A percentile compares a stretch with the other conserved stretches of the same genome.
Conservation (phyloP, 2,797 vertebrate species). For the Tragopan temminckii region DNA sequence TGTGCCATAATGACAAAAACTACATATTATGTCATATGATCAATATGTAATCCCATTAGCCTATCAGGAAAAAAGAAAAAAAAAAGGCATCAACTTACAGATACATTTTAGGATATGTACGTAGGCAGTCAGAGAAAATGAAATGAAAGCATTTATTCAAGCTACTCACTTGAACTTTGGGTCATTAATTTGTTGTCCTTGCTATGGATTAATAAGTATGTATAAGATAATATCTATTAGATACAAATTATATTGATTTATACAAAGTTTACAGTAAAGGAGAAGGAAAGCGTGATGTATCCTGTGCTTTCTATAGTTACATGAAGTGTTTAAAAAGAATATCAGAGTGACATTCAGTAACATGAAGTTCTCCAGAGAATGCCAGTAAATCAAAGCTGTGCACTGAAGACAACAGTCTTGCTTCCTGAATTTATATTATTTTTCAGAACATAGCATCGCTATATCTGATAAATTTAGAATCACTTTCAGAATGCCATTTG, state of each 20-base stretch:
- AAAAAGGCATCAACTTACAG: background rate
- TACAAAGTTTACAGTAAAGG: slow-evolving; percentile 18
- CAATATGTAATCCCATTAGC: slow-evolving; percentile 54
- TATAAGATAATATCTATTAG: slow-evolving; percentile 4
- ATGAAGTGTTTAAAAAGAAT: background rate
- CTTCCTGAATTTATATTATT: background rate
- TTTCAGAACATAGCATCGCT: background rate
- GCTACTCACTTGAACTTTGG: slow-evolving; percentile 25
- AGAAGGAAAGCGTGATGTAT: background rate
- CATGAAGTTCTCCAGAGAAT: background rate
- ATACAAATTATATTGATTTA: slow-evolving; percentile 21
- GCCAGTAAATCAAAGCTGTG: background rate
- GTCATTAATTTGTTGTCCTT: slow-evolving; percentile 16
- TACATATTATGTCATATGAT: slow-evolving; percentile 11
- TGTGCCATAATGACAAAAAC: slow-evolving; percentile 9
- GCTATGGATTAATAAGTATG: slow-evolving; percentile 44
- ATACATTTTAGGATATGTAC: slow-evolving; percentile 6
- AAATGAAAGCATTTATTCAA: slow-evolving; percentile 44
- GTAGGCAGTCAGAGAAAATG: slow-evolving; percentile 7
- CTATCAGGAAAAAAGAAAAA: background rate
- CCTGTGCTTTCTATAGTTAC: background rate
- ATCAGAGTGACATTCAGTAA: background rate
- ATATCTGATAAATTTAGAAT: background rate
- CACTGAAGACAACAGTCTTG: background rate
- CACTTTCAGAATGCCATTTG: background rate